Conservation (phyloP, 2,888 invertebrate genomes). For the Nomada flava region DNA sequence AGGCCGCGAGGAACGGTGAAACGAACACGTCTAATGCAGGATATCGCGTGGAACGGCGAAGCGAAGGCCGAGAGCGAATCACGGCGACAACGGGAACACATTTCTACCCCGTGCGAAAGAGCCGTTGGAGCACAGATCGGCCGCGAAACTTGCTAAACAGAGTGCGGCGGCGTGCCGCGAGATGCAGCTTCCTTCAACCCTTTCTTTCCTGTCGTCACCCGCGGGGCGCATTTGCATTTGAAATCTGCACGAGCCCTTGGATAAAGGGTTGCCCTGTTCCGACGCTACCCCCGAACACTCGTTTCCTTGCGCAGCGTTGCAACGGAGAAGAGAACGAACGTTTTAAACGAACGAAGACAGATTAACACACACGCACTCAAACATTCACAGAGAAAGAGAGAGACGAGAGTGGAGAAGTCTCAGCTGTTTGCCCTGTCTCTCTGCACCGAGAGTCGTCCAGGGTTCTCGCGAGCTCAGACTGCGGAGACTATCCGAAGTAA, state of each 20-base stretch:
- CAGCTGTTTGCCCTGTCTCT: conserved; percentile 63
- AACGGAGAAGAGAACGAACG: conserved; percentile 16
- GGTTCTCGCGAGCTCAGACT: conserved; percentile 42
- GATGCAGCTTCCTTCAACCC: conserved; percentile 30
- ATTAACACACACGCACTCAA: not conserved
- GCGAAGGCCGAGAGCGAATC: not conserved
- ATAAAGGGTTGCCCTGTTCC: conserved; percentile 66
- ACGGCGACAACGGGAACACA: conserved; percentile 26
- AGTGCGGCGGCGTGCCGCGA: conserved; percentile 45
- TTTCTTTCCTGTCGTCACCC: conserved; percentile 32
- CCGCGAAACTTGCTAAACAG: conserved; percentile 54
- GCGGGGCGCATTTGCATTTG: conserved; percentile 79
- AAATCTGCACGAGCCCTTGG: conserved; percentile 79
- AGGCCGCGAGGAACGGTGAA: no score
- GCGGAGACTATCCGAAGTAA: conserved; percentile 20
- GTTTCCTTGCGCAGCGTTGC: conserved; percentile 72
- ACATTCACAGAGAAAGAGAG: not conserved
- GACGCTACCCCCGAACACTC: conserved; percentile 66
- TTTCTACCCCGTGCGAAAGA: conserved; percentile 18
- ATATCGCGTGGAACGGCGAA: conserved; percentile 8
- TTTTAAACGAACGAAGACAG: not conserved
- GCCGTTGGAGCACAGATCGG: conserved; percentile 46
- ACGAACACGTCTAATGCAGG: not conserved
- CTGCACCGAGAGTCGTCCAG: conserved; percentile 33
- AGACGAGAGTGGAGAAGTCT: conserved; percentile 27